These are phyloP conservation scores for Ptiloglossa arizonensis DNA, from an alignment of 1,140 invertebrate genomes.

Conservation along the genomic window DNA sequence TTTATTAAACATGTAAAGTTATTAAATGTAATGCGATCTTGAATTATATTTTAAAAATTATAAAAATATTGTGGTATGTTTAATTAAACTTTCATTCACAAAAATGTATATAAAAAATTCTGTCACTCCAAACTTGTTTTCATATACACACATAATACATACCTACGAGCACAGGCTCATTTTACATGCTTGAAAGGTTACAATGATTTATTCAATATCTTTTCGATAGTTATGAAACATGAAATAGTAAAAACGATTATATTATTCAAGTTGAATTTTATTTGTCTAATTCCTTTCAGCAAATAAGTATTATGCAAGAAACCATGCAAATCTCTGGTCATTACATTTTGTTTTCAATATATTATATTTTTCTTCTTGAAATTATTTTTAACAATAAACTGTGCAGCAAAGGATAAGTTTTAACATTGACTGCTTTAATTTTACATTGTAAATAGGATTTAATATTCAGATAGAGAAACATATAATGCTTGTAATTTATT, in stretches of 20 bases:
- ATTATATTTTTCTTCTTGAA: not conserved
- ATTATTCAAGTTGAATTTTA: not conserved
- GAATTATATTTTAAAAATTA: slow-evolving; percentile 4
- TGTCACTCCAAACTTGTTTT: not conserved
- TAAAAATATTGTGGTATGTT: not conserved
- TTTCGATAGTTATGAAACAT: not conserved
- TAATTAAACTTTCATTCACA: not conserved
- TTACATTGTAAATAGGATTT: not conserved
- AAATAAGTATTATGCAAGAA: not conserved
- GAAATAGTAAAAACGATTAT: slow-evolving; percentile 8
- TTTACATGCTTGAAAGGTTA: not conserved
- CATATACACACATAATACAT: too few species aligned
- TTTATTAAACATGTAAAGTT: not conserved
- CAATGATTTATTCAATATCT: not conserved
- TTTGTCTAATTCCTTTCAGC: not conserved
- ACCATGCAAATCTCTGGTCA: not conserved
- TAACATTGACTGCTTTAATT: not conserved
- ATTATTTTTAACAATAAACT: not conserved
- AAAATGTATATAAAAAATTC: not conserved
- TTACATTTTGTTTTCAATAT: not conserved
- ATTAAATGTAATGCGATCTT: slow-evolving; percentile 7
- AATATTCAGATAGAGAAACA: not conserved
- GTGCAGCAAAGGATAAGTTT: not conserved
- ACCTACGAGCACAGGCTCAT: too few species aligned
- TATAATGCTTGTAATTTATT: not conserved